A percentile compares a stretch with the other conserved stretches of the same genome.
These are phyloP conservation scores for Rhamnusium bicolor DNA, from an alignment of 2,888 invertebrate species.

Conservation along the genomic window DNA sequence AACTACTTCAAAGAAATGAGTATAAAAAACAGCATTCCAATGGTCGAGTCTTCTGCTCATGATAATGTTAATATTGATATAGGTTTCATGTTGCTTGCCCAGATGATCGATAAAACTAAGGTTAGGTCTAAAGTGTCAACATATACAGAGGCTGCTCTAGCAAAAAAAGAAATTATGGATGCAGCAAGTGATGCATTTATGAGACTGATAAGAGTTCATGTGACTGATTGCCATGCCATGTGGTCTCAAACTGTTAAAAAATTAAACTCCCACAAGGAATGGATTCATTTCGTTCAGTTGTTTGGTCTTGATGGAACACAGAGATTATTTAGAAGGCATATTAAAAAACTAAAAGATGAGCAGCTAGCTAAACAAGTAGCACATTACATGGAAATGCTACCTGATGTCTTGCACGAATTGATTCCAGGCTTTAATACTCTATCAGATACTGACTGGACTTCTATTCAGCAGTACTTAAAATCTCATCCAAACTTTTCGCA, in stretches of 20 bases:
- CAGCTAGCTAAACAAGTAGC: slow-evolving; percentile 84
- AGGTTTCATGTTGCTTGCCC: slow-evolving; percentile 91
- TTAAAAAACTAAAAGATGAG: slow-evolving; percentile 87
- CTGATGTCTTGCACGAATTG: slow-evolving; percentile 83
- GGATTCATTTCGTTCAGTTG: slow-evolving; percentile 89
- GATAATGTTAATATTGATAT: slow-evolving; percentile 97
- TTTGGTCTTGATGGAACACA: slow-evolving; percentile 78
- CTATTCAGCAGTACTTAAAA: slow-evolving; percentile 88
- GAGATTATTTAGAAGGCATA: slow-evolving; percentile 83
- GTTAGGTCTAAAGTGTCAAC: slow-evolving; percentile 80
- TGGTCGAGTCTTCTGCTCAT: slow-evolving; percentile 96
- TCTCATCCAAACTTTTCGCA: slow-evolving; percentile 94
- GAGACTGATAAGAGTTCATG: slow-evolving; percentile 87
- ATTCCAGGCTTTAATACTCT: slow-evolving; percentile 83
- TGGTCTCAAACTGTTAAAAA: slow-evolving; percentile 92
- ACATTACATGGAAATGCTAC: slow-evolving; percentile 84
- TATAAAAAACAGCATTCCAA: slow-evolving; percentile 89
- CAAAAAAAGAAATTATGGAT: slow-evolving; percentile 90
- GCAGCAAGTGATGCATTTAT: slow-evolving; percentile 93
- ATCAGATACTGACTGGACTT: slow-evolving; percentile 89
- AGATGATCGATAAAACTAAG: slow-evolving; percentile 93
- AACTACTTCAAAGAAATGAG: slow-evolving; percentile 90
- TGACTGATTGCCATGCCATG: slow-evolving; percentile 86
- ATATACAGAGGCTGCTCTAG: slow-evolving; percentile 88
- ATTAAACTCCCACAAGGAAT: slow-evolving; percentile 90